Base-by-base conservation (phyloP, 2,797 vertebrate genomes). In the Pampus argenteus region DNA sequence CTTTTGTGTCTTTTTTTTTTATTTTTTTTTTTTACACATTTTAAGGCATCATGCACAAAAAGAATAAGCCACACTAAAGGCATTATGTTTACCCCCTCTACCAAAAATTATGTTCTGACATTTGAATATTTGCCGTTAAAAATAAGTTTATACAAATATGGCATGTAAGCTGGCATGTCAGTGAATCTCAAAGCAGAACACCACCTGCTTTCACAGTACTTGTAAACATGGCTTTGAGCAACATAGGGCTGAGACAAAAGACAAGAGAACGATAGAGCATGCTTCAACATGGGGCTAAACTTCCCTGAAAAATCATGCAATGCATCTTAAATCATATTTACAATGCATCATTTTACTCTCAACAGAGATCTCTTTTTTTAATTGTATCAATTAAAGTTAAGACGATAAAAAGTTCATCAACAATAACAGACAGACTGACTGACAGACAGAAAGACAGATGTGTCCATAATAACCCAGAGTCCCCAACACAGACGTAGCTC, bases 11-110 rank as follows among this genome's bases (percentile, higher is more conserved):
- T 44, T 7, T 44, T n/a, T n/a, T n/a, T n/a, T n/a, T n/a, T n/a
- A 6, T 72, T 67, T 70, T 45, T 54, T 40, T 57, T 86, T 83
- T 91, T 84, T 79, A 91, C 92, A 93, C 76, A 75, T 87, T 81
- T 95, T 94, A 95, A 95, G 94, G 94, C 93, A 93, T 94, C 94
- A 95, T 95, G 95, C 95, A 95, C 91, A 89, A 87, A 91, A 68
- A 91, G n/a, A 89, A 85, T 75, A 87, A 92, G 86, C 82, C 87
- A 85, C 86, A 92, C 86, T 91, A 90, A 92, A 91, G 81, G 84
- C 83, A 52, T 85, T 90, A 90, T 87, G 86, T 78, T 81, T 61
- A 84, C 71, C 86, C 71, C 86, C 66, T 65, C 89, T 82, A 90
- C 71, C 76, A 72, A 86, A 84, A 89, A 80, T 84, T 68, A 83